Percentiles rank a stretch among this genome's conserved stretches.
phyloP scores from a whole-genome alignment of 2,797 vertebrate species.

The Lates japonicus region DNA sequence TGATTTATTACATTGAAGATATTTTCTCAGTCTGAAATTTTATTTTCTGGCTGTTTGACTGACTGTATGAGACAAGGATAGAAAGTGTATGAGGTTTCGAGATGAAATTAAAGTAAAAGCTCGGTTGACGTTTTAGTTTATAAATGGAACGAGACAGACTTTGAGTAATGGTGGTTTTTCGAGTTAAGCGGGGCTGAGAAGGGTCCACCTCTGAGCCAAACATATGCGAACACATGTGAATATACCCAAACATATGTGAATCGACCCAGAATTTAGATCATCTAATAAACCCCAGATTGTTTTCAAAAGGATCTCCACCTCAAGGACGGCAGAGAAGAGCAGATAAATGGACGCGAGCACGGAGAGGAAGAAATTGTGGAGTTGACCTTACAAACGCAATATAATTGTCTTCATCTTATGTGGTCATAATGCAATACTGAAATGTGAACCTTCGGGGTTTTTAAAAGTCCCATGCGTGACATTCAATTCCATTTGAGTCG shows the following conservation, averaged over 20 bases:
- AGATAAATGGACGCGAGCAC: conserved; percentile 46
- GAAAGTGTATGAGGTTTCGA: conserved; percentile 52
- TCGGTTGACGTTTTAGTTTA: conserved; percentile 55
- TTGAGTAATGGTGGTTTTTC: conserved; percentile 68
- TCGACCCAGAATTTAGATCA: conserved; percentile 47
- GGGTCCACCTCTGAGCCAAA: conserved; percentile 56
- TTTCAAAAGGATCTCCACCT: conserved; percentile 62
- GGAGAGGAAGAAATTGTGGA: conserved; percentile 26
- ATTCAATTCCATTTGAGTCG: conserved; percentile 61
- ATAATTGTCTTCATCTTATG: conserved; percentile 65
- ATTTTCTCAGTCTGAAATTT: conserved; percentile 56
- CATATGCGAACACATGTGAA: conserved; percentile 64
- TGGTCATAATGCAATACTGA: conserved; percentile 55
- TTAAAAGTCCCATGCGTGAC: conserved; percentile 66
- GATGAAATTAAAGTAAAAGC: conserved; percentile 69
- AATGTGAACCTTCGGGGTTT: conserved; percentile 54
- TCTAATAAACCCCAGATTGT: conserved; percentile 69
- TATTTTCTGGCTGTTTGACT: conserved; percentile 63
- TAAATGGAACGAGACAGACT: conserved; percentile 64
- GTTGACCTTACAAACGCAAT: conserved; percentile 52
- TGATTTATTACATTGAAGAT: conserved; percentile 65
- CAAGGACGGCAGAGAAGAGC: conserved; percentile 43
- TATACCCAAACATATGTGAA: conserved; percentile 57
- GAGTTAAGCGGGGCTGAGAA: conserved; percentile 56
- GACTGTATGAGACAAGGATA: conserved; percentile 44